Evolutionary conservation across 2,797 vertebrate genomes (phyloP).

Genomic region (Agapornis canus): DNA sequence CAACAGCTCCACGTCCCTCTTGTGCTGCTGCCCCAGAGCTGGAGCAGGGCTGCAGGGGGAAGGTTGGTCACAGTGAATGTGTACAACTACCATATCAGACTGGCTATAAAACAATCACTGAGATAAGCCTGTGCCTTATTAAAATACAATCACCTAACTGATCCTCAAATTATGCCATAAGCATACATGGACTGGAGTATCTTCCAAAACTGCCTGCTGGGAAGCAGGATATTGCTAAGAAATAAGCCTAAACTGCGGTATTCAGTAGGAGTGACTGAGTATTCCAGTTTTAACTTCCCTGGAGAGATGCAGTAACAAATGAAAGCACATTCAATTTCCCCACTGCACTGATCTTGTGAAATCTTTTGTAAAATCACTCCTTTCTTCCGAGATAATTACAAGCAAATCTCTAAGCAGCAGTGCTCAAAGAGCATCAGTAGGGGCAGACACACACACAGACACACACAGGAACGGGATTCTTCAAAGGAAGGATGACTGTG

Average conservation of each 20-base stretch:
- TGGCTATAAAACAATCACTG: neutral
- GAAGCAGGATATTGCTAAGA: neutral
- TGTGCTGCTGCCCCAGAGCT: neutral
- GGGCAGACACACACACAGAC: neutral
- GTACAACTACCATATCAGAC: neutral
- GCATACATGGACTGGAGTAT: neutral
- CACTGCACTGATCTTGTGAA: neutral
- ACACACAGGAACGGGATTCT: rapidly evolving
- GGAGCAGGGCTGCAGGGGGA: neutral
- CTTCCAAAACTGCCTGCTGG: neutral
- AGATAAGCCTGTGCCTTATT: neutral
- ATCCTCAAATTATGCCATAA: neutral
- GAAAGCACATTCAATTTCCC: slow-evolving; percentile 40
- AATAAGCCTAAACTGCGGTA: neutral
- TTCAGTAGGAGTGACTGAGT: neutral
- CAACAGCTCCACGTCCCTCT: neutral
- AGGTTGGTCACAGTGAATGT: neutral
- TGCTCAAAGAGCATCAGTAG: neutral
- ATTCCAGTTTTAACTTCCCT: neutral
- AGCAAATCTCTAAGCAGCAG: neutral
- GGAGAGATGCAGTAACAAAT: slow-evolving; percentile 40
- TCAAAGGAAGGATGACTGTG: neutral
- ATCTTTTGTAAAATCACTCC: slow-evolving; percentile 21
- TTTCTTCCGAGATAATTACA: neutral
- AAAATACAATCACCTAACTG: neutral